Percentiles rank a stretch among this genome's conserved stretches.
phyloP scores from a whole-genome alignment of 2,888 invertebrate genomes.

The Cistogaster globosa region DNA sequence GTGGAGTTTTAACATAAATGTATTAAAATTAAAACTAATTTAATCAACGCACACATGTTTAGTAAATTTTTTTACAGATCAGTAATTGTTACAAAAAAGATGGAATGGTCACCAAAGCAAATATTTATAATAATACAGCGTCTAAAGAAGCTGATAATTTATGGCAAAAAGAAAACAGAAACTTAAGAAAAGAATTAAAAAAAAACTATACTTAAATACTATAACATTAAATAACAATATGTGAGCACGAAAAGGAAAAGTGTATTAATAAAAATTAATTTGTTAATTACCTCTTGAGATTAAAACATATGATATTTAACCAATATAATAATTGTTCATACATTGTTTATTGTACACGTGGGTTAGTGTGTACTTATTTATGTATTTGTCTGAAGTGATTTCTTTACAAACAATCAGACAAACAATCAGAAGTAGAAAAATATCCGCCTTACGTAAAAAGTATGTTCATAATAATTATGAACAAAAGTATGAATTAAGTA shows the following conservation, averaged over 20 bases:
- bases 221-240: no score
- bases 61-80: no score
- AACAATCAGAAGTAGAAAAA: slow-evolving; percentile 27
- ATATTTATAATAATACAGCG: no score
- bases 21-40: no score
- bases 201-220: no score
- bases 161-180: no score
- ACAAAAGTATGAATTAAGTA: not conserved
- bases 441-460: not conserved
- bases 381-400: slow-evolving; percentile 20
- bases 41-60: no score
- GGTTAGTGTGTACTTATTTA: slow-evolving; percentile 7
- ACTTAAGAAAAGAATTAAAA: no score
- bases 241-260: not conserved
- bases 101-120: no score
- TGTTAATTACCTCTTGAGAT: slow-evolving; percentile 49
- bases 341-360: slow-evolving; percentile 1
- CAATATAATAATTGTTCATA: slow-evolving; percentile 24
- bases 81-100: no score
- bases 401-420: slow-evolving; percentile 43
- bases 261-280: not conserved
- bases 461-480: not conserved
- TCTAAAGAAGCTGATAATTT: no score
- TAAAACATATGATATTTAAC: slow-evolving; percentile 7
- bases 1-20: no score